Evolutionary conservation across 2,113 vertebrate genomes (phyloP), one percentile per base, ranked within the genome.

Genomic region (Colistium nudipinnis): DNA sequence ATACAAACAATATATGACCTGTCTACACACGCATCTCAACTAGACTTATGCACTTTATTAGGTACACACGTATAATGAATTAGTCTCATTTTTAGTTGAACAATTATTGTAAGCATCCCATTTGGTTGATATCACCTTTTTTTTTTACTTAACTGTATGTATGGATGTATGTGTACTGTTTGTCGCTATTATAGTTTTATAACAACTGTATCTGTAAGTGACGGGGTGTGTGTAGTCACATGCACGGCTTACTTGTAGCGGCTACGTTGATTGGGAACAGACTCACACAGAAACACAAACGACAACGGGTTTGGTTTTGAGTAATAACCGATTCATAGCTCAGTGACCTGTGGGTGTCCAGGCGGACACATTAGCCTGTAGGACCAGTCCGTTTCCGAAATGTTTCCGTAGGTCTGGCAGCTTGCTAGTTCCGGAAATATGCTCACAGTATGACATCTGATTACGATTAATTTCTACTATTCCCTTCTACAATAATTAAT

Each of bases 361-460:
- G 17, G 3, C 33, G 56, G 79, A 79, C 39, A 74, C 28, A 56
- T 78, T 67, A 64, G 3, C 2, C 1, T 0, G 59, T 33, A 0
- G 82, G 60, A 85, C 61, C 22, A 4, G 77, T 84, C 79, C 84
- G 62, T 73, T 57, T 19, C 14, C 20, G 0, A 84, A 86, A 62
- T 9, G 30, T 11, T n/a, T 74, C 76, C 83, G 83, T 28, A 2
- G 1, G 22, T 12, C 11, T 3, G 2, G 5, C 1, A 19, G 0
- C 12, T 6, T 6, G 12, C 19, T 43, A 7, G 71, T 88, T 90
- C 88, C 88, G 74, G 5, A 0, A 6, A 5, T 4, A 9, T 22
- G 43, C 8, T 11, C 3, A 22, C 8, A 45, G 12, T 1, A 45
- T 22, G 30, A 31, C 4, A 31, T 31, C 4, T 4, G 30, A n/a